Evolutionary conservation across 2,888 invertebrate species (phyloP).

Genomic region (Drosophila cognata): DNA sequence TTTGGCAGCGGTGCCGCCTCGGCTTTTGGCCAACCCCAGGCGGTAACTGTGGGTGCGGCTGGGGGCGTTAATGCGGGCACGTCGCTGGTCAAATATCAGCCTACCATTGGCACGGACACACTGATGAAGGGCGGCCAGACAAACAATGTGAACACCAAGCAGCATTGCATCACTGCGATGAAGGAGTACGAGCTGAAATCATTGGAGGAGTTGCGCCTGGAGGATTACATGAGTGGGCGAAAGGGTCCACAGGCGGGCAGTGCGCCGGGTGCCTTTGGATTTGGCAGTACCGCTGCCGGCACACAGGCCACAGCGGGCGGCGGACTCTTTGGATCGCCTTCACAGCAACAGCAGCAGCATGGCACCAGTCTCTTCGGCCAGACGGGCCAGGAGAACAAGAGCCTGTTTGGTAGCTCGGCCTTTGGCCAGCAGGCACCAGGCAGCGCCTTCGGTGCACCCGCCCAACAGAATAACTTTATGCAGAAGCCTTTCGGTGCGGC

Average conservation of each 20-base stretch:
- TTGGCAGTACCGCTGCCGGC: slow-evolving; percentile 86
- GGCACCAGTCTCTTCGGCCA: slow-evolving; percentile 86
- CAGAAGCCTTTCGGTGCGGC: slow-evolving; percentile 88
- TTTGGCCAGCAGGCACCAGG: slow-evolving; percentile 85
- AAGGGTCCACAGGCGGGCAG: slow-evolving; percentile 89
- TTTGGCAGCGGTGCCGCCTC: slow-evolving; percentile 85
- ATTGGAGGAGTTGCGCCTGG: slow-evolving; percentile 96
- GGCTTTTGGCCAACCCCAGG: slow-evolving; percentile 80
- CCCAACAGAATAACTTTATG: slow-evolving; percentile 88
- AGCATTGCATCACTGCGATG: slow-evolving; percentile 99
- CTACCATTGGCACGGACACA: slow-evolving; percentile 95
- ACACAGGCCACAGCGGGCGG: slow-evolving; percentile 83
- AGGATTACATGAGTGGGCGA: slow-evolving; percentile 96
- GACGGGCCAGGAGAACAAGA: slow-evolving; percentile 86
- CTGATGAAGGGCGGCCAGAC: slow-evolving; percentile 94
- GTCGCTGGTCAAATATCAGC: slow-evolving; percentile 92
- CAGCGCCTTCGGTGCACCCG: slow-evolving; percentile 86
- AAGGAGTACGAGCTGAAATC: slow-evolving; percentile 98
- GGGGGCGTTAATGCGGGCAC: slow-evolving; percentile 87
- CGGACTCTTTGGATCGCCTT: slow-evolving; percentile 86
- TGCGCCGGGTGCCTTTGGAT: slow-evolving; percentile 86
- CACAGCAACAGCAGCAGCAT: slow-evolving; percentile 85
- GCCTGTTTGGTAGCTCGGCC: slow-evolving; percentile 85
- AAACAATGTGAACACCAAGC: slow-evolving; percentile 95
- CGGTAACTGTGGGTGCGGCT: slow-evolving; percentile 59